Base-by-base conservation (phyloP, 1,140 invertebrate genomes). In the Diorhabda elongata region DNA sequence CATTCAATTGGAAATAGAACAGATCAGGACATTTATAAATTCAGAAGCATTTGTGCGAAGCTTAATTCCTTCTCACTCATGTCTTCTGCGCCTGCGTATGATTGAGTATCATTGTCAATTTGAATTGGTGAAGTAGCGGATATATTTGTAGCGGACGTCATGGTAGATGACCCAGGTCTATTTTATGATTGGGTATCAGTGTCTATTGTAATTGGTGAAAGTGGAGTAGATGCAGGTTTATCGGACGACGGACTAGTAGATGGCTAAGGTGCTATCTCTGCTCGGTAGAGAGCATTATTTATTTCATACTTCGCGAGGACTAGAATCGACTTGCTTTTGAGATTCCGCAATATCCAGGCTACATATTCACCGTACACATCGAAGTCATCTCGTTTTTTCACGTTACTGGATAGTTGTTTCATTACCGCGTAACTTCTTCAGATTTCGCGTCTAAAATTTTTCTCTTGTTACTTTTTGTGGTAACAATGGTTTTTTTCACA, bases 291-390 rank as follows among this genome's bases (percentile, higher is more conserved):
- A 47, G 8, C 8, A 47, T 47, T 47, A 8, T 5, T 47, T 47
- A 47, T 47, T 5, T 47, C 45, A 47, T 5, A 47, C 2, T 59
- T 59, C 7, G 58, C 58, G 58, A 47, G 45, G 45, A 47, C 11
- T 11, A 11, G 11, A 11, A 11, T 11, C 11, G 11, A 11, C 11
- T 11, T 61, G 44, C 59, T 44, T 44, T 68, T 68, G 45, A 68
- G 60, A 43, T 68, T 68, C 57, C 60, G 60, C 66, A 68, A 68
- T 58, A 43, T 68, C 9, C 4, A 42, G 5, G 60, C 60, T 62
- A 63, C 43, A 68, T 68, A 68, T 68, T 68, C 66, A 68, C 56
- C 66, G 43, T 68, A 68, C 43, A 68, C 66, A 68, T 68, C 66
- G n/a, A 68, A 68, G 66, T 68, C 66, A 68, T 61, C 58, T 68